Base-by-base conservation (phyloP, 2,888 invertebrate genomes). In the Eucriotettix oculatus region DNA sequence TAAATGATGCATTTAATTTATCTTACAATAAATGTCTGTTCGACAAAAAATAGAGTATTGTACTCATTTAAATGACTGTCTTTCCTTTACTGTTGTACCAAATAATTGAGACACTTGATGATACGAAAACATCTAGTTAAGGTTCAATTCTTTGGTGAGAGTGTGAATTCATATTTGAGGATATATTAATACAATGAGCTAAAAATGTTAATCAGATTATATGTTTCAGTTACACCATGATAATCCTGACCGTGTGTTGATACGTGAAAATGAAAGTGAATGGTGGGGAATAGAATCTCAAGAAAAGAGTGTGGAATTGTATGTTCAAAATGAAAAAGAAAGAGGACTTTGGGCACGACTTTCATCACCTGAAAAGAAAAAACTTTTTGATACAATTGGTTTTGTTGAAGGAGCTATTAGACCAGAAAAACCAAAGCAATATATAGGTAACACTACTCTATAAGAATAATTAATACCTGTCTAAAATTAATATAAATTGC, bases 371-470 rank as follows among this genome's bases (percentile, higher is more conserved):
- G 84, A 84, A 67, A 82, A 77, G 69, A 75, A 76, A 66, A 76
- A 75, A 60, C 76, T 84, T 17, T 82, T 78, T 66, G 79, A 81
- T 66, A 77, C 80, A n/a, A 81, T 83, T 42, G 83, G 83, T 0
- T 82, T 81, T 64, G 79, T 75, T 10, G 80, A 82, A 64, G 69
- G 67, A 55, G 69, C 71, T 60, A 67, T 66, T 43, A 60, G 55
- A 41, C 65, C 70, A 12, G 80, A 80, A 9, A 79, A 76, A 54
- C 75, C 79, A 0, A 79, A 79, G 60, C 80, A 80, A 67, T 80
- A 79, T 66, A 82, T 82, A 66, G 82, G 82, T 80, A 67, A 61
- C 58, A 55, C 12, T 48, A 7, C 48, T 48, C n/a, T 48, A 12
- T 48, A 48, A 29, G 29, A 29, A 29, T 29, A 29, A 29, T 7